Conservation (phyloP, 2,797 vertebrate genomes). For the Clarias pachynema region DNA sequence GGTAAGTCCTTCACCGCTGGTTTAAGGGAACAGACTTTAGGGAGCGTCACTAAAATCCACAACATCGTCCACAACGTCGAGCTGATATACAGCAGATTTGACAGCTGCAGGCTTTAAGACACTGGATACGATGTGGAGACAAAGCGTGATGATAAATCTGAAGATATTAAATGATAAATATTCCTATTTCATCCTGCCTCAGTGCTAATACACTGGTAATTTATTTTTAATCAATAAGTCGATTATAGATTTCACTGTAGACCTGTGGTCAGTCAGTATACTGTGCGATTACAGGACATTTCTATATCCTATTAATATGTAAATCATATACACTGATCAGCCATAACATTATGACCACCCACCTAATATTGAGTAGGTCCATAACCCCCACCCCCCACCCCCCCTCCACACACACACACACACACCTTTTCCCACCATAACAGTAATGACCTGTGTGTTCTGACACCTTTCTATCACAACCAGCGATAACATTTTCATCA, state of each 20-base stretch:
- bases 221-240: not conserved
- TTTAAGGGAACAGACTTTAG: constrained; percentile 32
- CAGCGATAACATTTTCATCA: too few relatives aligned
- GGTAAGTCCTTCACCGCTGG: constrained; percentile 30
- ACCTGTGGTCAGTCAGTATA: not conserved
- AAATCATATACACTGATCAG: too few relatives aligned
- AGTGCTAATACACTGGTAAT: not conserved
- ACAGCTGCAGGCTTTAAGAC: not conserved
- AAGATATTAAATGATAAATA: too few relatives aligned
- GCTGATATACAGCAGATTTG: not conserved
- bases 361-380: too few relatives aligned
- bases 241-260: not conserved
- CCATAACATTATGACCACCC: too few relatives aligned
- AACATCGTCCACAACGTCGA: constrained; percentile 50
- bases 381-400: too few relatives aligned
- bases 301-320: not conserved
- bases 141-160: not conserved
- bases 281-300: not conserved
- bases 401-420: too few relatives aligned
- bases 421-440: too few relatives aligned
- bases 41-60: constrained; percentile 59
- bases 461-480: too few relatives aligned
- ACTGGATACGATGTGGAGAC: not conserved
- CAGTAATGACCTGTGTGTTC: too few relatives aligned
- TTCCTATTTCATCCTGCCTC: not conserved